phyloP scores from a whole-genome alignment of 1,140 invertebrate genomes.

The Drosophila pseudoobscura region DNA sequence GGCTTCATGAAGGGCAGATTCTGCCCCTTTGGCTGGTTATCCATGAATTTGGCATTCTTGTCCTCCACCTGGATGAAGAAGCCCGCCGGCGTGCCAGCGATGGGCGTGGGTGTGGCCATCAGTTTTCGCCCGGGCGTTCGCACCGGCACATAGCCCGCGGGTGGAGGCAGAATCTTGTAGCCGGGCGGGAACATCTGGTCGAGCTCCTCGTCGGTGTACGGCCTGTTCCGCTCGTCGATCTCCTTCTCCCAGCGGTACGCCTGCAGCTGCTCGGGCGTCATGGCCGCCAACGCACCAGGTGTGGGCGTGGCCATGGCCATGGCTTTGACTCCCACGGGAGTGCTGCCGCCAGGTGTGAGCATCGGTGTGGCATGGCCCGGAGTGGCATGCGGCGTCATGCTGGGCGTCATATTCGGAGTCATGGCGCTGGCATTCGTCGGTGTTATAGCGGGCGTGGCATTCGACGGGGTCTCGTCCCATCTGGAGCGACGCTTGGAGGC shows the following conservation, averaged over 20 bases:
- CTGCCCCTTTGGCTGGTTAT: slow-evolving; percentile 96
- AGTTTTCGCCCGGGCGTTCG: slow-evolving; percentile 98
- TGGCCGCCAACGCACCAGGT: slow-evolving; percentile 96
- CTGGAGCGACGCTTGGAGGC: slow-evolving; percentile 95
- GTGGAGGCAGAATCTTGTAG: slow-evolving; percentile 98
- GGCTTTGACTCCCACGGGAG: slow-evolving; percentile 97
- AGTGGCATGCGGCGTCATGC: slow-evolving; percentile 87
- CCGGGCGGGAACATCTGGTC: slow-evolving; percentile 98
- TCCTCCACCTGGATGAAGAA: slow-evolving; percentile 98
- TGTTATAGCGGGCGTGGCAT: slow-evolving; percentile 87
- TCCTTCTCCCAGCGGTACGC: slow-evolving; percentile 99
- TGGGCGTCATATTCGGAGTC: slow-evolving; percentile 89
- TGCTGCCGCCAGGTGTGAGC: slow-evolving; percentile 89
- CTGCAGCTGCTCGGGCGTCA: slow-evolving; percentile 99
- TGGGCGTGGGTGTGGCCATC: slow-evolving; percentile 98
- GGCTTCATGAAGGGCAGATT: slow-evolving; percentile 99
- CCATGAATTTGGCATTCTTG: slow-evolving; percentile 92
- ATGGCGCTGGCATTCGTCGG: slow-evolving; percentile 86
- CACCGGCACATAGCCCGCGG: slow-evolving; percentile 98
- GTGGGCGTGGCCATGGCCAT: slow-evolving; percentile 99
- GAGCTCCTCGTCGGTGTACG: slow-evolving; percentile 97
- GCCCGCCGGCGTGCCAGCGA: slow-evolving; percentile 95
- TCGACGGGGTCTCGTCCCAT: slow-evolving; percentile 98
- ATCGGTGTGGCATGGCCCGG: slow-evolving; percentile 85
- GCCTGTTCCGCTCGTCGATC: slow-evolving; percentile 98